Evolutionary conservation across 2,113 vertebrate genomes (phyloP).

Genomic region (Vulpes ferrilata): DNA sequence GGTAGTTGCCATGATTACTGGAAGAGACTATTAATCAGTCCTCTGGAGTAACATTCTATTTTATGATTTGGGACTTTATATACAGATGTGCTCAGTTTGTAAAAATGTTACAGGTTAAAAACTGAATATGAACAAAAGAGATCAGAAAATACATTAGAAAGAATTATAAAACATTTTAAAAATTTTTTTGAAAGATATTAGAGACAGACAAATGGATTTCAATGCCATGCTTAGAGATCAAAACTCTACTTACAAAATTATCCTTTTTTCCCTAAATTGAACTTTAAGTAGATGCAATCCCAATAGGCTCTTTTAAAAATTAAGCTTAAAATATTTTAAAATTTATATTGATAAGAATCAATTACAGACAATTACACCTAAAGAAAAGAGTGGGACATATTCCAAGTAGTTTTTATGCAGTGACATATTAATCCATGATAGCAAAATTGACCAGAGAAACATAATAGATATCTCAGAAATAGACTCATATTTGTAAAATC

Average conservation of each 20-base stretch:
- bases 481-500: neutral
- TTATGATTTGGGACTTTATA: neutral
- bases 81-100: neutral
- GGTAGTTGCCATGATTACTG: neutral
- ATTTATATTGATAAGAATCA: neutral
- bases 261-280: neutral
- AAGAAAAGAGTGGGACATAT: neutral
- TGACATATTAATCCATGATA: neutral
- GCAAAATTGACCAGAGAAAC: neutral
- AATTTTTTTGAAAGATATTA: neutral
- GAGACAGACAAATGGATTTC: neutral
- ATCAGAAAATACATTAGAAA: neutral
- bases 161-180: neutral
- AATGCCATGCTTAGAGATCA: neutral
- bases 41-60: neutral
- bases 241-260: neutral
- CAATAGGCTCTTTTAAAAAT: neutral
- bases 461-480: neutral
- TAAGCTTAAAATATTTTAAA: neutral
- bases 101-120: neutral
- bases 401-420: neutral
- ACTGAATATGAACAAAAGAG: neutral
- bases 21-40: neutral
- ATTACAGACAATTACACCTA: neutral
- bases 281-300: neutral